Conservation (phyloP, 2,888 invertebrate species). For the Leucophenga montana region DNA sequence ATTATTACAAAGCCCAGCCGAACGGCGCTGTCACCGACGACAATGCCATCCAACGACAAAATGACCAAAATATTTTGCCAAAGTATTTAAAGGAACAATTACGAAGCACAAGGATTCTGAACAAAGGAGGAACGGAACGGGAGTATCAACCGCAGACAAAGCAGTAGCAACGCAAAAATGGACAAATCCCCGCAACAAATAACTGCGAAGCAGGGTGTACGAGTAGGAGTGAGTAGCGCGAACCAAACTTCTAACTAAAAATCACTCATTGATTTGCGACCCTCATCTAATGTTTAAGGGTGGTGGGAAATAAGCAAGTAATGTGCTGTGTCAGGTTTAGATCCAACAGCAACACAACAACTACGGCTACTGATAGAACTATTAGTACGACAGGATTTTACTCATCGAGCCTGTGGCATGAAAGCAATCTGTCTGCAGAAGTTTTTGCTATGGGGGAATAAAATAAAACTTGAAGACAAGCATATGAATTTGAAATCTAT, state of each 20-base stretch:
- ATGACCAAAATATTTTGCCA: slow-evolving; percentile 65
- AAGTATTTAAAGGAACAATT: slow-evolving; percentile 67
- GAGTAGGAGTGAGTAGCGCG: neutral
- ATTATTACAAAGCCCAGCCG: slow-evolving; percentile 52
- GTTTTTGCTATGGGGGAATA: slow-evolving; percentile 26
- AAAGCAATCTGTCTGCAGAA: neutral
- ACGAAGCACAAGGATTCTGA: slow-evolving; percentile 18
- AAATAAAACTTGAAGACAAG: neutral
- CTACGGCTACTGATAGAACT: slow-evolving; percentile 64
- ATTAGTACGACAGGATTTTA: slow-evolving; percentile 41
- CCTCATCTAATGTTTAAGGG: neutral
- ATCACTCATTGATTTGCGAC: slow-evolving; percentile 66
- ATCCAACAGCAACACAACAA: slow-evolving; percentile 25
- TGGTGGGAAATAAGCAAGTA: neutral
- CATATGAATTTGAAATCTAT: slow-evolving; percentile 66
- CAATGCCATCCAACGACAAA: slow-evolving; percentile 31
- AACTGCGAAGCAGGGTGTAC: slow-evolving; percentile 56
- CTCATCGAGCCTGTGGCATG: neutral
- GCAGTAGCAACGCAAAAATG: slow-evolving; percentile 44
- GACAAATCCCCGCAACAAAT: slow-evolving; percentile 68
- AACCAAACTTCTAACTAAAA: slow-evolving; percentile 51
- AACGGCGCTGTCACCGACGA: slow-evolving; percentile 15
- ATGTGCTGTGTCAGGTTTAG: slow-evolving; percentile 7
- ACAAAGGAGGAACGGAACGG: slow-evolving; percentile 2
- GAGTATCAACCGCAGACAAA: slow-evolving; percentile 46